A percentile compares a stretch with the other conserved stretches of the same genome.
Evolutionary conservation across 2,113 vertebrate species (phyloP).

Genomic region (Bagarius yarrelli): DNA sequence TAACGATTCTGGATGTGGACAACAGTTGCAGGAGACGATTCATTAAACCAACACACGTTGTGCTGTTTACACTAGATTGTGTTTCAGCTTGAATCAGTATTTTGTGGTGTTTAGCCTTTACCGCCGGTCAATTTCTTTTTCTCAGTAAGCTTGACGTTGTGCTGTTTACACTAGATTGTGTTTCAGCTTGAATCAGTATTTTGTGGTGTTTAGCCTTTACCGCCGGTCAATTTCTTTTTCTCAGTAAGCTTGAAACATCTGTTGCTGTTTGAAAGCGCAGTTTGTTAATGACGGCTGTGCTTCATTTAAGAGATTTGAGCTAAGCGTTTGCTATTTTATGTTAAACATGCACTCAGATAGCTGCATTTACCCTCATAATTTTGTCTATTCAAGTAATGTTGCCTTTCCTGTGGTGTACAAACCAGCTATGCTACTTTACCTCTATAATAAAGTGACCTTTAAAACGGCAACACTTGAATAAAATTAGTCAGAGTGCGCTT

Average conservation of each 20-base stretch:
- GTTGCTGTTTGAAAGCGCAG: slow-evolving; percentile 11
- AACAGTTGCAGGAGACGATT: background rate
- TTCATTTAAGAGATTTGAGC: background rate
- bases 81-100: background rate
- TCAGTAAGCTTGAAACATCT: background rate
- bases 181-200: background rate
- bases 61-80: background rate
- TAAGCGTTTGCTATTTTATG: background rate
- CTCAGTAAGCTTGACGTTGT: too few species aligned
- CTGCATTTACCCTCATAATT: background rate
- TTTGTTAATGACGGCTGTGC: background rate
- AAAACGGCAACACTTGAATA: background rate
- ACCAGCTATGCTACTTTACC: background rate
- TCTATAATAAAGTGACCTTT: background rate
- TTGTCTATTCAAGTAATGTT: background rate
- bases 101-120: background rate
- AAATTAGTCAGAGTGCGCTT: background rate
- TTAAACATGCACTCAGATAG: background rate
- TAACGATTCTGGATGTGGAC: background rate
- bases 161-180: background rate
- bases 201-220: background rate
- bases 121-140: background rate
- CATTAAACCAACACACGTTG: background rate
- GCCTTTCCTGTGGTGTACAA: background rate
- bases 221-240: background rate